phyloP scores from a whole-genome alignment of 2,888 invertebrate species.

The Trissonchulus latispiculum region DNA sequence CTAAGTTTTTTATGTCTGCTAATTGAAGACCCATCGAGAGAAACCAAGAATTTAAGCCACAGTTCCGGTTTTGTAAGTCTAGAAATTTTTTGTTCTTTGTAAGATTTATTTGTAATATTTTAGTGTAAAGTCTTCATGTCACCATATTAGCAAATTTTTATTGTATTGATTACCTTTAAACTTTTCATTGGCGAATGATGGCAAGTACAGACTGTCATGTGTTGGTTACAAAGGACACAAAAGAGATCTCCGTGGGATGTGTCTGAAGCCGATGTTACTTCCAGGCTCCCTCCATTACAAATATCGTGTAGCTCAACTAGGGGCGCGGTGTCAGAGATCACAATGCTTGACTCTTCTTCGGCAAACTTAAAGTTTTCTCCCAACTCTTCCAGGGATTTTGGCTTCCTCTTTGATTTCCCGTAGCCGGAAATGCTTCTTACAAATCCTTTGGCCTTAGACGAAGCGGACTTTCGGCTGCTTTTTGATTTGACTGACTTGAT shows the following conservation, averaged over 20 bases:
- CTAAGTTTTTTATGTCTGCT: no score
- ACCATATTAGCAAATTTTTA: no score
- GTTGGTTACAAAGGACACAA: no score
- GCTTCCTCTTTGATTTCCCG: not conserved
- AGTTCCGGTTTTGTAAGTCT: no score
- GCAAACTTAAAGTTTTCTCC: constrained; percentile 34
- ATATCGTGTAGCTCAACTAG: constrained; percentile 40
- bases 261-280: constrained; percentile 83
- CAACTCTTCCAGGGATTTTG: constrained; percentile 31
- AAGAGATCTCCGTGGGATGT: constrained; percentile 83
- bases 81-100: no score
- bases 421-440: not conserved
- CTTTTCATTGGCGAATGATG: no score
- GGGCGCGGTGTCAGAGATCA: constrained; percentile 34
- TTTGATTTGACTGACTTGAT: not conserved
- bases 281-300: constrained; percentile 72
- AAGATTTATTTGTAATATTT: no score
- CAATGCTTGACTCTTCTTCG: constrained; percentile 31
- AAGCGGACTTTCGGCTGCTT: not conserved
- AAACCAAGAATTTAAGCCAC: no score
- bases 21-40: no score
- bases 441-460: not conserved
- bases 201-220: no score
- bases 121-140: no score
- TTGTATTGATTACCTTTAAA: no score